Evolutionary conservation across 2,888 invertebrate genomes (phyloP).

Genomic region (Laothoe populi): DNA sequence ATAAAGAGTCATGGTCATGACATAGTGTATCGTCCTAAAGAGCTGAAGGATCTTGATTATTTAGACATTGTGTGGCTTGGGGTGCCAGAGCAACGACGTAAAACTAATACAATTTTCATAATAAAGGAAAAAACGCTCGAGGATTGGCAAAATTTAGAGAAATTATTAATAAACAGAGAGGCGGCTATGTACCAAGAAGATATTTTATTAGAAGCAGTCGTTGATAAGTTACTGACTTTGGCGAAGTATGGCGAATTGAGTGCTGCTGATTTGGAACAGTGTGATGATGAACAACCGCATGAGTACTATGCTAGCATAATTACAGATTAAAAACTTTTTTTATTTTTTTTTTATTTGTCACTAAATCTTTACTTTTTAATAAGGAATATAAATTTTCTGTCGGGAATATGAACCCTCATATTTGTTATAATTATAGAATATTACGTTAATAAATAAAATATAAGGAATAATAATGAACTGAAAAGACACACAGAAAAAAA

Average conservation of each 20-base stretch:
- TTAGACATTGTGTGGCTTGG: conserved; percentile 4
- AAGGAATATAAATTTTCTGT: no score
- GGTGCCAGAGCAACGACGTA: not conserved
- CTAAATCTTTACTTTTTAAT: no score
- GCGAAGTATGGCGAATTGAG: conserved; percentile 18
- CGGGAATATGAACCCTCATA: no score
- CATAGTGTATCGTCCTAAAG: conserved; percentile 25
- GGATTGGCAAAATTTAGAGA: conserved; percentile 10
- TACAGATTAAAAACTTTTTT: not conserved
- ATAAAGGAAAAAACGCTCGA: not conserved
- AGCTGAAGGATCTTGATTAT: conserved; percentile 6
- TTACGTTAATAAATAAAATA: no score
- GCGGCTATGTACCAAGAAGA: conserved; percentile 10
- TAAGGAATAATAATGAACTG: no score
- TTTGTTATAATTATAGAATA: no score
- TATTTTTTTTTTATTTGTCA: not conserved
- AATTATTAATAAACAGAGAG: conserved; percentile 10
- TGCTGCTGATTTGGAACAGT: conserved; percentile 4
- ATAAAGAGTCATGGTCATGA: conserved; percentile 33
- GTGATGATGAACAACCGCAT: not conserved
- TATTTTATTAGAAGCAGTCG: not conserved
- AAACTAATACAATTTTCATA: not conserved
- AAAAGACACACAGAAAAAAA: no score
- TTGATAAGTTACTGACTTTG: conserved; percentile 24
- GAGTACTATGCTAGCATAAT: conserved; percentile 26